Conservation (phyloP, 2,888 invertebrate genomes). For the Yponomeuta plumbellus region DNA sequence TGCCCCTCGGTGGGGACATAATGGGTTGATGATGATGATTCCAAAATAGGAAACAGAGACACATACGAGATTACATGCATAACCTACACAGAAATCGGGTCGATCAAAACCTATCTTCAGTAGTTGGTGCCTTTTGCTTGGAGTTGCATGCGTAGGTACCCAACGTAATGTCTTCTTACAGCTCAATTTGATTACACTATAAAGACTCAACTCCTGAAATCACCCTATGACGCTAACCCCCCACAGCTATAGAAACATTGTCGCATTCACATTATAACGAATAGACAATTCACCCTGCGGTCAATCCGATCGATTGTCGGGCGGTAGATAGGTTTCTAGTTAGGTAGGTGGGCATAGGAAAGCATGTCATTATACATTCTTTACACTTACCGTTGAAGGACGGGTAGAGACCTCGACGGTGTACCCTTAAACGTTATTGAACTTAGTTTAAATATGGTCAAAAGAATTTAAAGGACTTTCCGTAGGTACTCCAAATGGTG, state of each 20-base stretch:
- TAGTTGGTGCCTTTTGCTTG: no score
- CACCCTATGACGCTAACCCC: not conserved
- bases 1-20: no score
- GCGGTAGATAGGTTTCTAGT: not conserved
- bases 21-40: no score
- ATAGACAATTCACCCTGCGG: conserved; percentile 15
- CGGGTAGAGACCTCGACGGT: not conserved
- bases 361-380: not conserved
- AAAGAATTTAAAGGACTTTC: no score
- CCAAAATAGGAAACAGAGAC: no score
- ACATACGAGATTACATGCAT: no score
- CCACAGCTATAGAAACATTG: conserved; percentile 2
- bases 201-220: not conserved
- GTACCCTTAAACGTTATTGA: not conserved
- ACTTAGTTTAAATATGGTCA: not conserved
- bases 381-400: not conserved
- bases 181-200: no score
- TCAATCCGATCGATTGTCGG: conserved; percentile 15
- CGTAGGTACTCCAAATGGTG: no score
- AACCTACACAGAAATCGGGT: no score
- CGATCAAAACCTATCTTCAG: no score
- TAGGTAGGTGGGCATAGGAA: not conserved
- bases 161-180: no score
- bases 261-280: not conserved
- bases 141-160: no score